Conservation (phyloP, 2,888 invertebrate species). For the Anoncus sp. region DNA sequence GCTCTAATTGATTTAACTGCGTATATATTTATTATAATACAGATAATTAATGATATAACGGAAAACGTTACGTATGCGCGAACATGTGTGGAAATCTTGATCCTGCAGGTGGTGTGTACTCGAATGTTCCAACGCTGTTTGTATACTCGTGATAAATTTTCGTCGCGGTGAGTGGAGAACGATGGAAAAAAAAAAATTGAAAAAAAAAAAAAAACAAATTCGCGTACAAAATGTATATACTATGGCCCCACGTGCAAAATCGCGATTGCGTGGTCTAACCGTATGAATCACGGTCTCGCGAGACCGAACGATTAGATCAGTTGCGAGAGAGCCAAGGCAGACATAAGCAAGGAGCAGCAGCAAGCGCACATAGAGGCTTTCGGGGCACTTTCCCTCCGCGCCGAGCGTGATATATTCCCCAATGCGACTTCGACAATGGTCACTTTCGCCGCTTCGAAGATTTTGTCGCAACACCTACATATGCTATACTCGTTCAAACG, state of each 20-base stretch:
- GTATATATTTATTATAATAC: no score
- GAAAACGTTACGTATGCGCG: not conserved
- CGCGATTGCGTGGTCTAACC: constrained; percentile 53
- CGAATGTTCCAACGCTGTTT: constrained; percentile 1
- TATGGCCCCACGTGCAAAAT: constrained; percentile 57
- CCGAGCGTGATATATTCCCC: constrained; percentile 17
- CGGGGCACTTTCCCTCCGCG: constrained; percentile 58
- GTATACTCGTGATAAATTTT: constrained; percentile 35
- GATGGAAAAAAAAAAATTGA: constrained; percentile 11
- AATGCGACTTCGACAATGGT: constrained; percentile 35
- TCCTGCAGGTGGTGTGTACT: constrained; percentile 52
- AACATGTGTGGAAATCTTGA: constrained; percentile 14
- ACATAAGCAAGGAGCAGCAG: no score
- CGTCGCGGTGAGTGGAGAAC: constrained; percentile 37
- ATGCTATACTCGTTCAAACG: constrained; percentile 31
- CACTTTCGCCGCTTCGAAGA: constrained; percentile 52
- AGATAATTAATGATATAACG: not conserved
- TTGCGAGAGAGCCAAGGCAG: constrained; percentile 39
- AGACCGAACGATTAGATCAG: constrained; percentile 60
- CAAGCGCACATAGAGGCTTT: constrained; percentile 33
- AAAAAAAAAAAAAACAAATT: constrained; percentile 34
- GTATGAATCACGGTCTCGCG: constrained; percentile 54
- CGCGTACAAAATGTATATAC: constrained; percentile 31
- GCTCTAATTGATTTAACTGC: not conserved
- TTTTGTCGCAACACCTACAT: constrained; percentile 38